phyloP scores from a whole-genome alignment of 2,888 invertebrate genomes.

The Brenthis hecate region DNA sequence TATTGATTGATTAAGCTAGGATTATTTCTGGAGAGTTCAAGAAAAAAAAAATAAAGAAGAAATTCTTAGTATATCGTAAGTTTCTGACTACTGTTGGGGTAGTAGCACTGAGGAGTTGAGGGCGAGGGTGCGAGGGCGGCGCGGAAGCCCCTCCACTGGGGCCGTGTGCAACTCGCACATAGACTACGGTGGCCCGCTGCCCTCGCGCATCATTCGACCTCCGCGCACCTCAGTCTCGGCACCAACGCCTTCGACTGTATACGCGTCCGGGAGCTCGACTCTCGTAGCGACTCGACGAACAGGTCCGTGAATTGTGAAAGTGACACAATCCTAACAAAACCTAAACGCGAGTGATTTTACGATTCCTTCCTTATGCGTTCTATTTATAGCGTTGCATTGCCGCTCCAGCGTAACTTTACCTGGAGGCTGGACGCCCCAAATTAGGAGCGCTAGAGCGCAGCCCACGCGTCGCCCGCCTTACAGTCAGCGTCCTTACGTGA shows the following conservation, averaged over 20 bases:
- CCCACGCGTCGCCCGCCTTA: constrained; percentile 66
- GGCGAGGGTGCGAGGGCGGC: constrained; percentile 53
- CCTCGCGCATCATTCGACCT: constrained; percentile 80
- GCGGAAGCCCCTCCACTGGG: constrained; percentile 71
- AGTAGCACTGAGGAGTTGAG: constrained; percentile 22
- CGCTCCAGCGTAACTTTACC: constrained; percentile 80
- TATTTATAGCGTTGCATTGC: constrained; percentile 75
- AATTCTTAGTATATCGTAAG: not conserved
- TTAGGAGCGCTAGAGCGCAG: constrained; percentile 76
- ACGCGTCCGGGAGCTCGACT: constrained; percentile 79
- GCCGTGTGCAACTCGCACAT: constrained; percentile 80
- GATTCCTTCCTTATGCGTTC: constrained; percentile 66
- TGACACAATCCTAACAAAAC: constrained; percentile 59
- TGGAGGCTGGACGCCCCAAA: constrained; percentile 81
- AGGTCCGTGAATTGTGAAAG: constrained; percentile 79
- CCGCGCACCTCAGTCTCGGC: constrained; percentile 80
- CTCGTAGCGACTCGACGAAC: constrained; percentile 81
- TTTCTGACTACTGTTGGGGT: constrained; percentile 32
- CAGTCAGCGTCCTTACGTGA: constrained; percentile 56
- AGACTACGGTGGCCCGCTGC: constrained; percentile 77
- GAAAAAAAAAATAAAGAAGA: not conserved
- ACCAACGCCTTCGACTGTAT: constrained; percentile 73
- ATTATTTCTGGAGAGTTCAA: too few relatives aligned
- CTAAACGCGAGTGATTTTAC: constrained; percentile 69
- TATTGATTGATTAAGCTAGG: too few relatives aligned